phyloP scores from a whole-genome alignment of 2,888 invertebrate species.

The Xanthostigma xanthostigma region DNA sequence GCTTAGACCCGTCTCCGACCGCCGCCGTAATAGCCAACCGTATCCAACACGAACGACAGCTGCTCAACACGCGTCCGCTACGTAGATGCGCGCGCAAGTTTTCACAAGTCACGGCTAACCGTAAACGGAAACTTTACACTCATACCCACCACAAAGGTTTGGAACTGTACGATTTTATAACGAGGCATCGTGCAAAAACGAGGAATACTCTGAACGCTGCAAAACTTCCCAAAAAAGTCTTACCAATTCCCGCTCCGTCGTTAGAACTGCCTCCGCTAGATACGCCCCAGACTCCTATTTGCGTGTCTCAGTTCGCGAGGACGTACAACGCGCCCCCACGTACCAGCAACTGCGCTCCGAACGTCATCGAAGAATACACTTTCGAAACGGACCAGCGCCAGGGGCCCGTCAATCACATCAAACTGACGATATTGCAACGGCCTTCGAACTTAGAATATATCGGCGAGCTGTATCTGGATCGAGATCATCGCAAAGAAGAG shows the following conservation, averaged over 20 bases:
- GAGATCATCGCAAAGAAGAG: constrained; percentile 63
- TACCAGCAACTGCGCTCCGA: constrained; percentile 38
- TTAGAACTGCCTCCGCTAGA: constrained; percentile 42
- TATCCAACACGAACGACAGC: constrained; percentile 55
- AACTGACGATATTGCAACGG: constrained; percentile 73
- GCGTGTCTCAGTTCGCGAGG: constrained; percentile 26
- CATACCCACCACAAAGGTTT: constrained; percentile 66
- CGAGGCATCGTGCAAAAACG: constrained; percentile 36
- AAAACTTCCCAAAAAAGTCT: constrained; percentile 34
- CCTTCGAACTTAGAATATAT: constrained; percentile 79
- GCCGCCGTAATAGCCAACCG: constrained; percentile 63
- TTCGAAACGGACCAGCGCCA: constrained; percentile 70
- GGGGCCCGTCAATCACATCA: constrained; percentile 62
- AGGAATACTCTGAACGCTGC: constrained; percentile 28
- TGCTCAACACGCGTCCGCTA: constrained; percentile 59
- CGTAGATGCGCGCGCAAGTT: constrained; percentile 61
- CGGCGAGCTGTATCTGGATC: constrained; percentile 79
- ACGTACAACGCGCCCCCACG: constrained; percentile 29
- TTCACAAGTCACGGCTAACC: constrained; percentile 69
- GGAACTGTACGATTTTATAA: constrained; percentile 56
- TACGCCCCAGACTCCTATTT: constrained; percentile 30
- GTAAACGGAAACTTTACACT: constrained; percentile 77
- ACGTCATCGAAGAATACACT: constrained; percentile 74
- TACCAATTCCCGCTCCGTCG: constrained; percentile 44
- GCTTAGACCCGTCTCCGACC: constrained; percentile 76